Percentiles rank a stretch among this genome's conserved stretches.
Conservation (phyloP, 2,113 vertebrate genomes). For the Acrocephalus arundinaceus region DNA sequence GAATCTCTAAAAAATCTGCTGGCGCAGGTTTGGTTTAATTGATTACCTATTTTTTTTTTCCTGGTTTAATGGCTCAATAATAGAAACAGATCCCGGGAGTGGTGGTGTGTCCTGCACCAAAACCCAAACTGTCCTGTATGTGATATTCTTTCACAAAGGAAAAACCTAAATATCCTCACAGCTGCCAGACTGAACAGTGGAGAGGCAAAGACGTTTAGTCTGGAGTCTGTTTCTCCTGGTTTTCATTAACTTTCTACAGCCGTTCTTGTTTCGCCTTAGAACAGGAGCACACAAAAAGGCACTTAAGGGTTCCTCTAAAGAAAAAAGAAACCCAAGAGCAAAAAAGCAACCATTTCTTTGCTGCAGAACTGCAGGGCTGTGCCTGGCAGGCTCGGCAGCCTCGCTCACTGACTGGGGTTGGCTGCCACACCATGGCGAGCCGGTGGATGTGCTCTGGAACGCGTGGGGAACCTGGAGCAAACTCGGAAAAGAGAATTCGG, state of each 20-base stretch:
- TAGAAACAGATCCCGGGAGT: not conserved
- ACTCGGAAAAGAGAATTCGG: not conserved
- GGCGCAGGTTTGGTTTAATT: not conserved
- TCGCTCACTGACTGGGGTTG: not conserved
- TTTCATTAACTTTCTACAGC: not conserved
- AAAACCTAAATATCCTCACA: not conserved
- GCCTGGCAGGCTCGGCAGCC: not conserved
- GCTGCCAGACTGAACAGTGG: not conserved
- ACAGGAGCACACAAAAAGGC: not conserved
- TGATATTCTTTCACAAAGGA: not conserved
- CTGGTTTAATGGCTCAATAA: not conserved
- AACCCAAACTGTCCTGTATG: not conserved
- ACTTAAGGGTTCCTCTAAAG: not conserved
- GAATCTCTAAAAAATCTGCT: not conserved
- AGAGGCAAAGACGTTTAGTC: not conserved
- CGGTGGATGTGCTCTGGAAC: not conserved
- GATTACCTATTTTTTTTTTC: not conserved
- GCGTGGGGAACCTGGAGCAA: accelerated
- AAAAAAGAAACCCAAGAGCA: not conserved
- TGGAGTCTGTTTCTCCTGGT: not conserved
- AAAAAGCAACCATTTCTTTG: not conserved
- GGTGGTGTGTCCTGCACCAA: not conserved
- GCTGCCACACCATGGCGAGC: not conserved
- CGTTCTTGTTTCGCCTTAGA: not conserved
- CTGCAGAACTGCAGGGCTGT: not conserved